Evolutionary conservation across 2,113 vertebrate genomes (phyloP), one percentile per base, ranked within the genome.

Genomic region (Miniopterus natalensis): DNA sequence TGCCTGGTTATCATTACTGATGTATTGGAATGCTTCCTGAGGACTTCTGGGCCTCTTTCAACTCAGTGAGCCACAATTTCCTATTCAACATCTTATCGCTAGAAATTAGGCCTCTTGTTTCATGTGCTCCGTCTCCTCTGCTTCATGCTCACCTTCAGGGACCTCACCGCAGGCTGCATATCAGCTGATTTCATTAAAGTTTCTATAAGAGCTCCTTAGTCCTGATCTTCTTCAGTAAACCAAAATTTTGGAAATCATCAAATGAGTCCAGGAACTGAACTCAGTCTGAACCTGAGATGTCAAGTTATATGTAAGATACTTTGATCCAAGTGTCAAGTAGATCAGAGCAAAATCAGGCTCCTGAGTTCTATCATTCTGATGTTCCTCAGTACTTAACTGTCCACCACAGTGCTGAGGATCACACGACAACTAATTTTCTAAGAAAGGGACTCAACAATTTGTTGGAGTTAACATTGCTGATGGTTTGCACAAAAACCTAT

Each of bases 1-100:
- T 96, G 84, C 68, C 61, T 68, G 94, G 90, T 65, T 91, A 81
- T 89, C 74, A 70, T 93, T 74, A 70, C 63, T 94, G 53, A 85
- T 93, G 87, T 29, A 74, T 93, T 29, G 78, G 71, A 66, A 49
- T 79, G 25, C 27, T 94, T 45, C 74, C 51, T 79, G 85, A 92
- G 80, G 55, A 68, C 3, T n/a, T 73, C 27, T 71, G 21, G 92
- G n/a, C 42, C 8, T 85, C 74, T 93, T 84, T 91, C 87, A 84
- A 65, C 8, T 12, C 63, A 45, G 49, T 47, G 45, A 94, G 45
- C 20, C 45, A 70, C 2, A n/a, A 23, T 55, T 83, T 85, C 86
- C 63, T 78, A 86, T 59, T 79, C 49, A 63, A 36, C 45, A 14
- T 86, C 78, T 79, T 63, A 13, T 90, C 70, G 79, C 14, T 51